phyloP scores from a whole-genome alignment of 2,113 vertebrate species.

The Canis aureus region DNA sequence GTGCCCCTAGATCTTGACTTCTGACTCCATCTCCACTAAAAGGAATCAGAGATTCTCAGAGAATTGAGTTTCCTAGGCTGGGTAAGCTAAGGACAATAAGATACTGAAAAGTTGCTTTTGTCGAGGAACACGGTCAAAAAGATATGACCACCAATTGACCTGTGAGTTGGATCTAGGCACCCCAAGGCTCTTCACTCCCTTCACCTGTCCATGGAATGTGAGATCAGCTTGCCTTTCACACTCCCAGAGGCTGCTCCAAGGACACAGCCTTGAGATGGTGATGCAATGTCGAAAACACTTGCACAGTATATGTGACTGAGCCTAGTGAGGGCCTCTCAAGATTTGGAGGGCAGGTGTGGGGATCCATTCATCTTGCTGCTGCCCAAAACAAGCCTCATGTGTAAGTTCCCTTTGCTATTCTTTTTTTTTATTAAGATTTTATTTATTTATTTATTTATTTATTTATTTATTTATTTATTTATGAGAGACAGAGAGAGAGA shows the following conservation, averaged over 20 bases:
- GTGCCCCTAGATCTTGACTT: not conserved
- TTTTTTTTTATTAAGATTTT: too few species aligned
- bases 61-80: not conserved
- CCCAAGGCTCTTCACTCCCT: not conserved
- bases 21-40: not conserved
- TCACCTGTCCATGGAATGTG: not conserved
- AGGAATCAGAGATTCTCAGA: not conserved
- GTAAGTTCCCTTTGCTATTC: not conserved
- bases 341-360: not conserved
- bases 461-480: too few species aligned
- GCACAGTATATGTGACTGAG: not conserved
- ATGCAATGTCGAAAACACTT: not conserved
- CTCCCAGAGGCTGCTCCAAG: not conserved
- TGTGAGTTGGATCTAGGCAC: not conserved
- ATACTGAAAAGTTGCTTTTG: not conserved
- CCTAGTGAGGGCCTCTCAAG: not conserved
- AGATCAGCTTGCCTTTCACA: not conserved
- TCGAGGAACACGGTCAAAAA: not conserved
- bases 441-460: too few species aligned
- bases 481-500: too few species aligned
- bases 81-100: not conserved
- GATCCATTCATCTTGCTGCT: not conserved
- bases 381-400: not conserved
- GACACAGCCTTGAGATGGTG: not conserved
- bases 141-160: not conserved